A percentile compares a stretch with the other conserved stretches of the same genome.
Evolutionary conservation across 2,888 invertebrate genomes (phyloP).

Genomic region (Anoplius nigerrimus): DNA sequence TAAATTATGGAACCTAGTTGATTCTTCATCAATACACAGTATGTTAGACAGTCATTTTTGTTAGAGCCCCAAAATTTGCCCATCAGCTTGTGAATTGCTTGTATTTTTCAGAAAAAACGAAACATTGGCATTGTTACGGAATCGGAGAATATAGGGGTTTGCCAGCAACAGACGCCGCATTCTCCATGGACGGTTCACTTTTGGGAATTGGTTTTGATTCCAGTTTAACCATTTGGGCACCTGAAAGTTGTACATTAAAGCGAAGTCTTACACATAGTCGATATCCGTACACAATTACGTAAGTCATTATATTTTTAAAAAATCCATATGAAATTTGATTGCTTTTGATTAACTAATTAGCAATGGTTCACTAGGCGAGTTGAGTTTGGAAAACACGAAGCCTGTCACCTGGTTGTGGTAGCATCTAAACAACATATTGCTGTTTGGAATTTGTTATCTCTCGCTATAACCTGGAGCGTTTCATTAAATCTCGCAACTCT

Average conservation of each 20-base stretch:
- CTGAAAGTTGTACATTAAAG: conserved; percentile 78
- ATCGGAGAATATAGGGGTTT: conserved; percentile 80
- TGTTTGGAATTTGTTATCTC: conserved; percentile 84
- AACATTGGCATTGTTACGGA: conserved; percentile 82
- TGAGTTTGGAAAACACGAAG: conserved; percentile 79
- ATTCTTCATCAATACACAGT: conserved; percentile 78
- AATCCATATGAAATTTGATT: conserved; percentile 11
- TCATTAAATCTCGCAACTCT: conserved; percentile 76
- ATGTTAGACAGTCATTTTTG: too few species aligned
- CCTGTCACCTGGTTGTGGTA: conserved; percentile 79
- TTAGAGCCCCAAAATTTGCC: conserved; percentile 16
- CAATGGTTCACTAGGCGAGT: conserved; percentile 70
- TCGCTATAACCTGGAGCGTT: conserved; percentile 84
- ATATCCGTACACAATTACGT: conserved; percentile 73
- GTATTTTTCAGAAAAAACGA: conserved; percentile 75
- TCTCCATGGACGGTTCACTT: conserved; percentile 86
- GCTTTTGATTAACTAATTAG: background rate
- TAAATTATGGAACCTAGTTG: conserved; percentile 82
- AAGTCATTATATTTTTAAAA: conserved; percentile 37
- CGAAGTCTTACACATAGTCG: conserved; percentile 77
- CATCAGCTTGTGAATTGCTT: conserved; percentile 5
- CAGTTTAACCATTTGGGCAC: conserved; percentile 83
- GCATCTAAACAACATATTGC: conserved; percentile 79
- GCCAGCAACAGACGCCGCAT: conserved; percentile 78
- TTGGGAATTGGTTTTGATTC: conserved; percentile 83